Percentiles rank a stretch among this genome's conserved stretches.
phyloP scores from a whole-genome alignment of 2,113 vertebrate species.

The Ammospiza nelsoni region DNA sequence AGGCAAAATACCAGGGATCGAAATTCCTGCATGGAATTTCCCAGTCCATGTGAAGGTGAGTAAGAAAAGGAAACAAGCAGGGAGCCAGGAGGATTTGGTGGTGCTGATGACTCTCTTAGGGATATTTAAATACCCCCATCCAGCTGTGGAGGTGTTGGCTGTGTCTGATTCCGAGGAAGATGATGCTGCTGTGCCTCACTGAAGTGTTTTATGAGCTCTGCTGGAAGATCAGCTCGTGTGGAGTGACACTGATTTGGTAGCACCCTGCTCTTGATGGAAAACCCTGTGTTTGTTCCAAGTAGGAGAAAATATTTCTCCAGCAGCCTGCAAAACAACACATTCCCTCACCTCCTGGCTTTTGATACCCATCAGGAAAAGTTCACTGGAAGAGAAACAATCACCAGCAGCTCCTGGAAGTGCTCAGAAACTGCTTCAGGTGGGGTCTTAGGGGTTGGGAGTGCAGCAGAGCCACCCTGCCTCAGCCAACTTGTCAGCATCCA shows the following conservation, averaged over 20 bases:
- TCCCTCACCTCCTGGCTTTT: background rate
- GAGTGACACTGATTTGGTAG: background rate
- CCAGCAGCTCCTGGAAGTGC: background rate
- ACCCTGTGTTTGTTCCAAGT: background rate
- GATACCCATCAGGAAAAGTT: background rate
- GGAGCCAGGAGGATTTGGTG: background rate
- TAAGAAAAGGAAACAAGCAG: background rate
- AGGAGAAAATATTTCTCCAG: background rate
- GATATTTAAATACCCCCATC: background rate
- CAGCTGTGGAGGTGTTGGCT: background rate
- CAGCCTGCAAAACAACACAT: background rate
- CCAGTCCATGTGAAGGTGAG: background rate
- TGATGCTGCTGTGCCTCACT: background rate
- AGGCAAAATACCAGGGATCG: background rate
- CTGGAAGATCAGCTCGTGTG: background rate
- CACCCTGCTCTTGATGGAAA: background rate
- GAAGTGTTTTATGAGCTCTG: background rate
- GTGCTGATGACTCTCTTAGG: background rate
- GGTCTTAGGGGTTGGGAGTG: background rate
- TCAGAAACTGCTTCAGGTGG: background rate
- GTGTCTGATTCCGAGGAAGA: background rate
- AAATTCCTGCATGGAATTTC: background rate
- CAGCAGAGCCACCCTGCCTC: background rate
- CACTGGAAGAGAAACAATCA: background rate
- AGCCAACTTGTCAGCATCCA: accelerated